phyloP scores from a whole-genome alignment of 2,797 vertebrate genomes.

The Picus viridis region DNA sequence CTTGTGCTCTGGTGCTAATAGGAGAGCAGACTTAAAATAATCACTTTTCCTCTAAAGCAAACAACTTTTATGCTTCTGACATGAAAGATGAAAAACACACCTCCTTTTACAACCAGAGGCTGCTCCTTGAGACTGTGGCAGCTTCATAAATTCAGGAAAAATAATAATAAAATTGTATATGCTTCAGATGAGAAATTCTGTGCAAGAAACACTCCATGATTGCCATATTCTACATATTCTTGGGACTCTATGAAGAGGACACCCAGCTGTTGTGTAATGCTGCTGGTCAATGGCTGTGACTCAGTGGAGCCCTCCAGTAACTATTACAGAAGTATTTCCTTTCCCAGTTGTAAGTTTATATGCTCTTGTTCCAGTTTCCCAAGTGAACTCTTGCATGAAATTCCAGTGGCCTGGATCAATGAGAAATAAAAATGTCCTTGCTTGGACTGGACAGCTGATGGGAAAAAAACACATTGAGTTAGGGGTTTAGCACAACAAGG shows the following conservation, averaged over 20 bases:
- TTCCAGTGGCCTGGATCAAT: neutral
- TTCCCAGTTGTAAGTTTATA: neutral
- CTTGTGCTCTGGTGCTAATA: conserved; percentile 33
- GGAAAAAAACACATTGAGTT: neutral
- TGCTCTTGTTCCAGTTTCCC: neutral
- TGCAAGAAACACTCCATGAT: neutral
- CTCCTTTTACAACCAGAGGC: conserved; percentile 16
- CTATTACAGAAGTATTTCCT: neutral
- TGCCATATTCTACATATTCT: neutral
- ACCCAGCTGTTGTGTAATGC: neutral
- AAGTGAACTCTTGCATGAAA: neutral
- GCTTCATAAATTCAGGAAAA: neutral
- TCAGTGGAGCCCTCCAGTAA: conserved; percentile 1
- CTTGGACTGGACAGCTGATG: neutral
- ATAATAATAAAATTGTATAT: neutral
- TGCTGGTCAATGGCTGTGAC: neutral
- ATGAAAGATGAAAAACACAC: conserved; percentile 39
- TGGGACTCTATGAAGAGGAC: neutral
- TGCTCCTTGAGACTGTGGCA: conserved; percentile 16
- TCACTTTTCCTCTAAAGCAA: conserved; percentile 49
- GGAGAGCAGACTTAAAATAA: conserved; percentile 52
- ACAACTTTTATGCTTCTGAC: conserved; percentile 29
- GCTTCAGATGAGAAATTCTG: neutral
- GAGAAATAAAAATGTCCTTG: neutral
- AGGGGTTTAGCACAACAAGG: neutral